Evolutionary conservation across 2,888 invertebrate genomes (phyloP).

Genomic region (Clivina fossor): DNA sequence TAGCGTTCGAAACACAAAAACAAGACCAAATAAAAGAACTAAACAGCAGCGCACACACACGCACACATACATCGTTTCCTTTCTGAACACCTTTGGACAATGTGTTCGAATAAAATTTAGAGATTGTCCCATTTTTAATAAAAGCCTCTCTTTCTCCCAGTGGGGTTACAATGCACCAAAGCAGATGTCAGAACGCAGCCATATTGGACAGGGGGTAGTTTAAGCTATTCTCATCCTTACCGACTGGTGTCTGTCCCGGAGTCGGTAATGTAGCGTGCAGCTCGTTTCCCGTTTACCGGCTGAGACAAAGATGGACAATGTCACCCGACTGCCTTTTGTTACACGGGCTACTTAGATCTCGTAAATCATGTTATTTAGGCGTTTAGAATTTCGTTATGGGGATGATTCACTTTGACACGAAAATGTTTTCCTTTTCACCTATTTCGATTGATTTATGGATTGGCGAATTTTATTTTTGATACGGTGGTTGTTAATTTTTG

Average conservation of each 20-base stretch:
- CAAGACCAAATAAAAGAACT: not conserved
- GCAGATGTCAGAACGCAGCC: conserved; percentile 1
- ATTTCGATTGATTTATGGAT: too few species aligned
- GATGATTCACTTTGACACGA: too few species aligned
- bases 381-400: too few species aligned
- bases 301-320: not conserved
- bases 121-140: conserved; percentile 18
- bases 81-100: conserved; percentile 15
- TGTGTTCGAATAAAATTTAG: conserved; percentile 1
- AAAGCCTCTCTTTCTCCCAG: conserved; percentile 5
- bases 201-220: too few species aligned
- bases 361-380: conserved; percentile 8
- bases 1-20: not conserved
- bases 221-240: too few species aligned
- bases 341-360: conserved; percentile 6
- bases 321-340: conserved; percentile 8
- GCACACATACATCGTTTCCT: too few species aligned
- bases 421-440: too few species aligned
- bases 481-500: too few species aligned
- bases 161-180: conserved; percentile 2
- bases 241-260: too few species aligned
- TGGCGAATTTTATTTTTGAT: too few species aligned
- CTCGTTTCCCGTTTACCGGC: not conserved
- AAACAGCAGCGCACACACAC: too few species aligned
- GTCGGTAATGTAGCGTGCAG: too few species aligned